Evolutionary conservation across 2,113 vertebrate genomes (phyloP), one percentile per base, ranked within the genome.

Genomic region (Laterallus jamaicensis): DNA sequence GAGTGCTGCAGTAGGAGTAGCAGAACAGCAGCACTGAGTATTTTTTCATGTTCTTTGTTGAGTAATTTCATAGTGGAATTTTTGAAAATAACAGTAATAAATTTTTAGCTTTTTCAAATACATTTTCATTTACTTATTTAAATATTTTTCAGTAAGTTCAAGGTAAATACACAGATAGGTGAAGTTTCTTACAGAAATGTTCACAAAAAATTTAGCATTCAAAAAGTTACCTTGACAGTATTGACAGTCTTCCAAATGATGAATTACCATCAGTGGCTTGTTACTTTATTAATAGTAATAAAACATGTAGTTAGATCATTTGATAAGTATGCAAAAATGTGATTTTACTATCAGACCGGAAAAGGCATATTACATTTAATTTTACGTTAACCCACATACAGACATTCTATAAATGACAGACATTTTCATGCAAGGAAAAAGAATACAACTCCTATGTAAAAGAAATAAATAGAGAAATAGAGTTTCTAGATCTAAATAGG

Each of bases 211-310:
- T 70, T 66, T 86, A 64, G 50, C 25, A 73, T 10, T 74, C 15
- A 95, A 82, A 91, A 76, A 49, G 29, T 97, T 98, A 99, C 98
- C 98, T 99, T 98, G 96, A 94, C 98, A 98, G 81, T 98, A 96
- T n/a, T 98, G 98, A 90, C 99, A 99, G 5, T 98, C 95, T 11
- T 98, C 98, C 88, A 97, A 93, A 93, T 99, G 99, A 97, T 98
- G 98, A 97, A 99, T 99, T 86, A 98, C 97, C 98, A 99, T 99
- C 96, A 99, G 63, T 13, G 99, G 99, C 92, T 99, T 99, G 66
- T 98, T 97, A 93, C 99, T 99, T 93, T 83, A 83, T 92, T 59
- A 93, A 95, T 88, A 96, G 80, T 62, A 92, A 95, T 52, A 92
- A 89, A 97, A 93, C 4, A 63, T 32, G 2, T 52, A 59, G 62